phyloP scores from a whole-genome alignment of 2,888 invertebrate genomes.

The Taphrorychus bicolor region DNA sequence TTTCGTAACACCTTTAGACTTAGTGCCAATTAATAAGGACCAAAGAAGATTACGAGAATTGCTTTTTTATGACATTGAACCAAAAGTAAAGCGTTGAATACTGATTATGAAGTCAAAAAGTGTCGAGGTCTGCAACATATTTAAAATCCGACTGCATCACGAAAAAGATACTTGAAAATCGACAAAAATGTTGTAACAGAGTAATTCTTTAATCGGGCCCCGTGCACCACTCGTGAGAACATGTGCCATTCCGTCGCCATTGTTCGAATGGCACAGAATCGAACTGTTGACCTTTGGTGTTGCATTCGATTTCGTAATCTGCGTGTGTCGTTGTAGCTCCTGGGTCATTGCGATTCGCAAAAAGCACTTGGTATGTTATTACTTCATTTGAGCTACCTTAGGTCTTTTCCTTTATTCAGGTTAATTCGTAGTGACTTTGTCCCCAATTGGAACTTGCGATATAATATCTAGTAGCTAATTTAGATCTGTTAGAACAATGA shows the following conservation, averaged over 20 bases:
- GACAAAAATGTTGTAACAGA: slow-evolving; percentile 17
- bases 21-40: too few species aligned
- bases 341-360: not conserved
- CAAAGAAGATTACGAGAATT: too few species aligned
- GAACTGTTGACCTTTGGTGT: slow-evolving; percentile 56
- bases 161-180: slow-evolving; percentile 14
- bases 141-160: not conserved
- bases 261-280: slow-evolving; percentile 49
- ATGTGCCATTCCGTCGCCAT: slow-evolving; percentile 48
- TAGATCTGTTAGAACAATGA: too few species aligned
- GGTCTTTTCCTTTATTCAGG: not conserved
- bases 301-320: slow-evolving; percentile 34
- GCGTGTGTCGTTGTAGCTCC: slow-evolving; percentile 14
- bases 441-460: too few species aligned
- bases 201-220: slow-evolving; percentile 22
- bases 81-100: too few species aligned
- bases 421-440: too few species aligned
- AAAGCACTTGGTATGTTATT: not conserved
- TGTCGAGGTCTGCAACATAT: not conserved
- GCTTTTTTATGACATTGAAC: too few species aligned
- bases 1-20: too few species aligned
- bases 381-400: not conserved
- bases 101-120: too few species aligned
- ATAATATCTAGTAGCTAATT: too few species aligned
- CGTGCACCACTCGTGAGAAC: slow-evolving; percentile 45